Conservation (phyloP, 2,888 invertebrate genomes). For the Lamellibrachia columna region DNA sequence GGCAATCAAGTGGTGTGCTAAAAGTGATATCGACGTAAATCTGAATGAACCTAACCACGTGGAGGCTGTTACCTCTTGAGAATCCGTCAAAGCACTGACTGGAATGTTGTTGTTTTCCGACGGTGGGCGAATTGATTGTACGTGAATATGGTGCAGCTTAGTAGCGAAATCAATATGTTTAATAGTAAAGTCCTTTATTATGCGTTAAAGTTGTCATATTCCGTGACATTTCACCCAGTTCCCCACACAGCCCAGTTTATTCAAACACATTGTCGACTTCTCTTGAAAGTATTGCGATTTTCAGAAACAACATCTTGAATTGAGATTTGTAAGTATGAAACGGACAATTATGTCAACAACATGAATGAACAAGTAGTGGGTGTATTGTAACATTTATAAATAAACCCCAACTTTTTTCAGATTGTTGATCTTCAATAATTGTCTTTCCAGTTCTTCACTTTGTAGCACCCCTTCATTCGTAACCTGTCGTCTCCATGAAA, state of each 20-base stretch:
- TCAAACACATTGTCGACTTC: background rate
- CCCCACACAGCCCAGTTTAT: background rate
- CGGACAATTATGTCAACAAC: no score
- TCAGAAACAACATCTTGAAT: no score
- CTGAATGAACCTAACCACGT: slow-evolving; percentile 11
- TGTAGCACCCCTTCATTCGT: no score
- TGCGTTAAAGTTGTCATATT: background rate
- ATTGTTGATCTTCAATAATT: no score
- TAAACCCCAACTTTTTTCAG: no score
- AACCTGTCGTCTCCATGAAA: no score
- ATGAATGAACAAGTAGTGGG: no score
- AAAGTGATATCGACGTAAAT: background rate
- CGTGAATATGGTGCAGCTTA: background rate
- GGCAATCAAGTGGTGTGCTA: background rate
- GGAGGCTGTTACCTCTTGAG: background rate
- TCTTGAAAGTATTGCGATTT: no score
- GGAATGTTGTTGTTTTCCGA: background rate
- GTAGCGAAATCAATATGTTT: background rate
- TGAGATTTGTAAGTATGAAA: background rate
- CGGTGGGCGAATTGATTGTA: background rate
- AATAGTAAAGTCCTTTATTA: background rate
- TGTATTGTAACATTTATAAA: background rate
- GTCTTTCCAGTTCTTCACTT: no score
- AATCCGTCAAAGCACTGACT: background rate
- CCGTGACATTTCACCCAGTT: background rate